Base-by-base conservation (phyloP, 2,888 invertebrate genomes). In the Clunio marinus region DNA sequence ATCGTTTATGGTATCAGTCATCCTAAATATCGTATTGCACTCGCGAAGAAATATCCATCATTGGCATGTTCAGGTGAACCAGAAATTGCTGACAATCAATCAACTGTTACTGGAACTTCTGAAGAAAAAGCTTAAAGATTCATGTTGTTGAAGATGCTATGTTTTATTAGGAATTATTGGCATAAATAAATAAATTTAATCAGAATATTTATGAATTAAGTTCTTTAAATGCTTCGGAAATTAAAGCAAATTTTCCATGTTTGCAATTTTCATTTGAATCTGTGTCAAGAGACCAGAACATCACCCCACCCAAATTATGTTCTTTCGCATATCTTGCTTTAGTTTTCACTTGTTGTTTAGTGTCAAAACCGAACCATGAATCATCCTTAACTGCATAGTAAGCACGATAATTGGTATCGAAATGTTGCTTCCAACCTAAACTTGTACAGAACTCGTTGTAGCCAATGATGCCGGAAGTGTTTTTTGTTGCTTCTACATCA, bases 1-100 rank as follows among this genome's bases (percentile, higher is more conserved):
- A 81, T 83, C 72, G 84, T 85, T 5, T 85, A 85, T 73, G 84
- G 82, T 45, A 78, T 84, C 71, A 84, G 85, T 73, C 85, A 85
- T 76, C 85, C 85, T 5, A 84, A 83, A 73, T 85, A 84, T 74
- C 81, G 84, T 72, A 81, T 81, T 66, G 85, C 84, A 15, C 77
- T 87, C 41, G 78, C 80, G 73, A 80, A 82, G 75, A 82, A 81
- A 75, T 83, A 86, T 77, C 87, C 87, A 46, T 84, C 84, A 71
- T 75, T 86, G 72, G 17, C 63, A 27, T 63, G 63, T 17, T 27
- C 45, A 1, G 27, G 46, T 17, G 46, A 45, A 17, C 45, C 45
- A 45, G 25, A n/a, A 2, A 37, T 32, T 5, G 62, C n/a, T 28
- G 63, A 63, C 13, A 7, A 1, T 10, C 24, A 63, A 46, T 63